Percentiles rank a stretch among this genome's conserved stretches.
These are phyloP conservation scores for Zhuqinia jingwanae DNA, from an alignment of 2,888 invertebrate genomes.

Conservation along the genomic window DNA sequence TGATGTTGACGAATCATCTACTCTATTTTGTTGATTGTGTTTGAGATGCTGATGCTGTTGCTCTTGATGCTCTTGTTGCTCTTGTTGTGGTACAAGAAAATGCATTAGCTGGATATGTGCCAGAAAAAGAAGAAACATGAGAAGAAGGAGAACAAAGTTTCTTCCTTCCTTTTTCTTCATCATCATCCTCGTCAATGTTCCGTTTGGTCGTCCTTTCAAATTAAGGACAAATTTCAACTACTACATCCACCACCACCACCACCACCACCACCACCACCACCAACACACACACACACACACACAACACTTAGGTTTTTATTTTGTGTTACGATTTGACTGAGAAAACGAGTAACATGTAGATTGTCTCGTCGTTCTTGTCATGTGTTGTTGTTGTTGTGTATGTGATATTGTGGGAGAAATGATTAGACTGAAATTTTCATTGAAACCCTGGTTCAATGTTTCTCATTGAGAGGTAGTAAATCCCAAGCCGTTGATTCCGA, in stretches of 20 bases:
- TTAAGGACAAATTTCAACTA: conserved; percentile 43
- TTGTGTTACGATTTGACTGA: no score
- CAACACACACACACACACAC: no score
- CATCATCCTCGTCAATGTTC: conserved; percentile 35
- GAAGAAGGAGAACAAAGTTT: conserved; percentile 49
- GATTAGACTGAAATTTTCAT: no score
- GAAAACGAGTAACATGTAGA: no score
- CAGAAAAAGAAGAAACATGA: conserved; percentile 43
- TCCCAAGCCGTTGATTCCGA: no score
- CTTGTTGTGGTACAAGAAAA: no score
- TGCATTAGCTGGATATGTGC: conserved; percentile 28
- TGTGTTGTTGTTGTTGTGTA: no score
- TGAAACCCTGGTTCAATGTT: no score
- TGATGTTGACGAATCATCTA: conserved; percentile 12
- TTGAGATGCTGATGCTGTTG: conserved; percentile 3
- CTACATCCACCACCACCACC: not conserved
- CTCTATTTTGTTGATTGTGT: conserved; percentile 1
- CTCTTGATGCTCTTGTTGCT: not conserved
- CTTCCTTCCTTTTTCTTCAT: conserved; percentile 45
- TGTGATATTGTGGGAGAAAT: no score
- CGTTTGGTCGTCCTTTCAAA: conserved; percentile 47
- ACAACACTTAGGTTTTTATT: no score
- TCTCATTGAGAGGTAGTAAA: no score
- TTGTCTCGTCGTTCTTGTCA: no score
- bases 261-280: not conserved